A percentile compares a stretch with the other conserved stretches of the same genome.
Conservation (phyloP, 2,888 invertebrate genomes). For the Ptilodon capucinus region DNA sequence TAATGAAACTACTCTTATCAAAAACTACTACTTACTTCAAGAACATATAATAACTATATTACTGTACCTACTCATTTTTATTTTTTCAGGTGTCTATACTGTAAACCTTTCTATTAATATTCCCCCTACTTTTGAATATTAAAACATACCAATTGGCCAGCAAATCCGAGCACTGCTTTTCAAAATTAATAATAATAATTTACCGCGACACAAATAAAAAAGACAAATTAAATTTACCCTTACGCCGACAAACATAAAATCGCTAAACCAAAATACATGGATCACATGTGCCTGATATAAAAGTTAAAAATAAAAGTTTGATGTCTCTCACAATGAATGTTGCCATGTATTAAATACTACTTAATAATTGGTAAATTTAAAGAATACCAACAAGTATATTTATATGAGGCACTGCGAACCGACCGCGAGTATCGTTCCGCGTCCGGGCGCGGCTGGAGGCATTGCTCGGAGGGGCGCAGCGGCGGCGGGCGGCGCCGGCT, state of each 20-base stretch:
- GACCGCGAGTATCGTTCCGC: background rate
- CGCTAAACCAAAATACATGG: background rate
- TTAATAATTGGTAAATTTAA: background rate
- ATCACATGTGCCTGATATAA: background rate
- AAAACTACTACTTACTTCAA: no score
- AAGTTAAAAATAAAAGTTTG: background rate
- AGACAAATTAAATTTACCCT: slow-evolving; percentile 13
- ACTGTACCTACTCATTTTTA: slow-evolving; percentile 57
- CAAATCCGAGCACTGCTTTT: slow-evolving; percentile 74
- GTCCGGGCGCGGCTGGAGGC: slow-evolving; percentile 29
- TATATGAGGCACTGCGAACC: background rate
- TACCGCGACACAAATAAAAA: slow-evolving; percentile 11
- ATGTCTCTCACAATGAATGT: no score
- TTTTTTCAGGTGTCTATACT: slow-evolving; percentile 70
- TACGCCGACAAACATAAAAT: slow-evolving; percentile 4
- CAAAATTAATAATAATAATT: slow-evolving; percentile 42
- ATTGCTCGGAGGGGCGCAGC: slow-evolving; percentile 66
- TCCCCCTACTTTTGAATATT: slow-evolving; percentile 53
- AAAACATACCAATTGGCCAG: slow-evolving; percentile 54
- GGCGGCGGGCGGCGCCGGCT: slow-evolving; percentile 74
- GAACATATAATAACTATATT: no score
- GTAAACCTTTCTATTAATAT: slow-evolving; percentile 51
- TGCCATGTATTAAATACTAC: background rate
- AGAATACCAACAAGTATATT: no score
- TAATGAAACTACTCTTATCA: no score